phyloP scores from a whole-genome alignment of 1,140 invertebrate genomes.

The Drosophila nigrodunni region DNA sequence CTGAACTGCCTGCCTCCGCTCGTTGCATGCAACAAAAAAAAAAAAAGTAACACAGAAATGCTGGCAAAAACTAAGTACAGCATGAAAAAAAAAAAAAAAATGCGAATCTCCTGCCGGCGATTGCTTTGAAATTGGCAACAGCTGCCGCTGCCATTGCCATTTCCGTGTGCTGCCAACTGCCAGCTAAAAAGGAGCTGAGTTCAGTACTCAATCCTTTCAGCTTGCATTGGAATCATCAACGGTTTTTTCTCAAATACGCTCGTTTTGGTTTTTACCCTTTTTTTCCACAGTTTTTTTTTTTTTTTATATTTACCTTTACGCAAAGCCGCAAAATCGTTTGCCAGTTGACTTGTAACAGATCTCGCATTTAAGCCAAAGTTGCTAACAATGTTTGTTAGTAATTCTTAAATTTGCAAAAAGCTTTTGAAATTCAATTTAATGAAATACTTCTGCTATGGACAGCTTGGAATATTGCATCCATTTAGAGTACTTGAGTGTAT shows the following conservation, averaged over 20 bases:
- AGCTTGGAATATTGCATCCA: neutral
- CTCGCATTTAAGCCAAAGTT: neutral
- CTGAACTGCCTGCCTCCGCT: slow-evolving; percentile 9
- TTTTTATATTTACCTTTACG: neutral
- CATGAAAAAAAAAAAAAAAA: slow-evolving; percentile 21
- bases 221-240: slow-evolving; percentile 15
- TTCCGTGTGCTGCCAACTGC: slow-evolving; percentile 15
- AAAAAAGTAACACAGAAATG: neutral
- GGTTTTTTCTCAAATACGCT: neutral
- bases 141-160: neutral
- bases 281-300: neutral
- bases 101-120: slow-evolving; percentile 39
- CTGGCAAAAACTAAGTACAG: slow-evolving; percentile 14
- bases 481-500: slow-evolving; percentile 4
- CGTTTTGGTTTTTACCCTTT: too few species aligned
- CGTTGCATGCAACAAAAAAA: slow-evolving; percentile 23
- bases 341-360: slow-evolving; percentile 19
- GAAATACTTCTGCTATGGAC: neutral
- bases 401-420: neutral
- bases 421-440: neutral
- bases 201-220: slow-evolving; percentile 7
- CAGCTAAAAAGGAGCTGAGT: neutral
- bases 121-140: slow-evolving; percentile 56
- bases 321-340: neutral
- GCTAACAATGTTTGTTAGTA: neutral